phyloP scores from a whole-genome alignment of 2,888 invertebrate genomes.

The Caenorhabditis sp. region DNA sequence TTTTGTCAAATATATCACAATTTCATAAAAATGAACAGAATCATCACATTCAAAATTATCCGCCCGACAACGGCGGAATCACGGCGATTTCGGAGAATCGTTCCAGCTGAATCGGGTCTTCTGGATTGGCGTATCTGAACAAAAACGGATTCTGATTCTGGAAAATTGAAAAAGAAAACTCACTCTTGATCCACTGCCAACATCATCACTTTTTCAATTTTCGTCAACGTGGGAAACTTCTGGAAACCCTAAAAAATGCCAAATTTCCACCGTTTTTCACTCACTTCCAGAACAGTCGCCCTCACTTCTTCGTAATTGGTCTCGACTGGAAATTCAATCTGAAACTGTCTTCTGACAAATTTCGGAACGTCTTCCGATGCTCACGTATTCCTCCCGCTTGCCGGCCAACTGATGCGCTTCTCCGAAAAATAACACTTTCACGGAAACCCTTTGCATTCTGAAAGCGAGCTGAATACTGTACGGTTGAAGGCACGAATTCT shows the following conservation, averaged over 20 bases:
- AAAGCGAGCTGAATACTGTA: background rate
- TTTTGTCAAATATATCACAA: constrained; percentile 27
- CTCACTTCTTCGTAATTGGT: constrained; percentile 45
- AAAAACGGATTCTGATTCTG: background rate
- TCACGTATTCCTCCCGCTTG: constrained; percentile 44
- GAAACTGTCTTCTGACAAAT: background rate
- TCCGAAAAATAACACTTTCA: constrained; percentile 65
- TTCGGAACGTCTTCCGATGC: background rate
- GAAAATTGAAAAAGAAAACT: constrained; percentile 1
- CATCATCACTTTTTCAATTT: constrained; percentile 58
- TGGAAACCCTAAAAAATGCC: constrained; percentile 26
- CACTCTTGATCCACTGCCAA: constrained; percentile 65
- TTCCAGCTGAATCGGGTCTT: constrained; percentile 45
- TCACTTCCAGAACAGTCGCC: constrained; percentile 43
- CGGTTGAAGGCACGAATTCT: background rate
- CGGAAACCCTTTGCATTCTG: background rate
- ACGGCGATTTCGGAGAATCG: constrained; percentile 64
- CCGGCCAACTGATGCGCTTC: constrained; percentile 62
- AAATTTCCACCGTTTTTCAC: background rate
- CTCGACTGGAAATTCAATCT: constrained; percentile 23
- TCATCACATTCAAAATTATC: constrained; percentile 30
- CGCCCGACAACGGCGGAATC: constrained; percentile 68
- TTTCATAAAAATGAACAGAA: constrained; percentile 27
- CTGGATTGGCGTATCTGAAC: constrained; percentile 52
- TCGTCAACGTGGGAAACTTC: constrained; percentile 43